Conservation (phyloP, 2,888 invertebrate genomes). For the Petrophora chlorosata region DNA sequence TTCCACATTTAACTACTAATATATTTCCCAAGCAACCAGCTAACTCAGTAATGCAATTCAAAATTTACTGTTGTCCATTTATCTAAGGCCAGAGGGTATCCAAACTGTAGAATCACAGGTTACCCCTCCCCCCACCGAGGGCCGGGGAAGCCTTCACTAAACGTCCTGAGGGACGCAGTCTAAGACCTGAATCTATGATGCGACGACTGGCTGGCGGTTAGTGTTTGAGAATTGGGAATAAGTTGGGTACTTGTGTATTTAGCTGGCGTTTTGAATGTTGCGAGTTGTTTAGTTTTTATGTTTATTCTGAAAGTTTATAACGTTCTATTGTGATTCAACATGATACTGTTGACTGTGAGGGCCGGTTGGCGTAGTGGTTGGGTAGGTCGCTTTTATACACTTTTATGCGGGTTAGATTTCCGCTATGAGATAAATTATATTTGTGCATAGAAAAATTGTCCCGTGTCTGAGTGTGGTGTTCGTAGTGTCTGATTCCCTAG, state of each 20-base stretch:
- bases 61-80: conserved; percentile 42
- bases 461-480: no score
- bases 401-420: no score
- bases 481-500: no score
- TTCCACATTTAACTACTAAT: conserved; percentile 8
- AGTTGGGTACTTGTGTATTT: not conserved
- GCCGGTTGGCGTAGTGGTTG: no score
- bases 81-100: conserved; percentile 38
- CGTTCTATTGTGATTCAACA: no score
- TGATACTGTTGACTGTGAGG: no score
- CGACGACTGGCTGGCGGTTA: conserved; percentile 4
- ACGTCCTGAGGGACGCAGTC: conserved; percentile 23
- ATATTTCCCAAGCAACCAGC: conserved; percentile 4
- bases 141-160: not conserved
- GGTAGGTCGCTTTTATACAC: no score
- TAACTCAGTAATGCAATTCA: conserved; percentile 34
- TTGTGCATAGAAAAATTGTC: no score
- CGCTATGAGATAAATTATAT: no score
- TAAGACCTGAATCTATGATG: conserved; percentile 37
- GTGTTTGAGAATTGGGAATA: conserved; percentile 2
- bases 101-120: conserved; percentile 34
- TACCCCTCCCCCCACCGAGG: not conserved
- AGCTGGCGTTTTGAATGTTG: not conserved
- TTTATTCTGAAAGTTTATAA: no score
- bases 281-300: not conserved